Evolutionary conservation across 2,888 invertebrate genomes (phyloP).

Genomic region (Coronaproctus castanopsis): DNA sequence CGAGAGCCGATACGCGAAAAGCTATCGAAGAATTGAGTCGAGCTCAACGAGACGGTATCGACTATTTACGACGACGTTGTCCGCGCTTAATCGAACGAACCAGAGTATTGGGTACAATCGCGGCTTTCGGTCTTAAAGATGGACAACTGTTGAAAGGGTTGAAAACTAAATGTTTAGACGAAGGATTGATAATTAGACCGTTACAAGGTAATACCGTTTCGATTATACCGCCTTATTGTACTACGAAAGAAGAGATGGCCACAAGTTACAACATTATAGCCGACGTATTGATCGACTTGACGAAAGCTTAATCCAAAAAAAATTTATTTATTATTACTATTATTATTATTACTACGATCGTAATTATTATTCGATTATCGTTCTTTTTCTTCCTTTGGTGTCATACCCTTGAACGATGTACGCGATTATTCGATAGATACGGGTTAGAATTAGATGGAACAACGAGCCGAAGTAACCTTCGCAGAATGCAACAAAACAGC

Average conservation of each 20-base stretch:
- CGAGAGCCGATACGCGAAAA: not conserved
- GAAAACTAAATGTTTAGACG: not conserved
- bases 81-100: not conserved
- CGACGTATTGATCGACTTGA: not conserved
- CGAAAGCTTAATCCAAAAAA: too few species aligned
- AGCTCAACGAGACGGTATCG: not conserved
- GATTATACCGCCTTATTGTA: slow-evolving; percentile 9
- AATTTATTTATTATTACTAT: too few species aligned
- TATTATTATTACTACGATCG: too few species aligned
- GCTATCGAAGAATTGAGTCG: not conserved
- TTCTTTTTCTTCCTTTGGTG: too few species aligned
- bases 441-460: too few species aligned
- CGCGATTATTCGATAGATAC: too few species aligned
- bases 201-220: slow-evolving; percentile 6
- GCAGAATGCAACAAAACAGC: too few species aligned
- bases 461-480: too few species aligned
- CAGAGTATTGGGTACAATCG: slow-evolving; percentile 5
- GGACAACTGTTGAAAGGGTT: not conserved
- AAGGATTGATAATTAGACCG: slow-evolving; percentile 6
- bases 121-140: slow-evolving; percentile 3
- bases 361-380: too few species aligned
- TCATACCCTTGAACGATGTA: too few species aligned
- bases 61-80: not conserved
- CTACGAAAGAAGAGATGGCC: not conserved
- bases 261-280: slow-evolving; percentile 1